A percentile compares a stretch with the other conserved stretches of the same genome.
Conservation (phyloP, 1,140 invertebrate genomes). For the Dysdera silvatica region DNA sequence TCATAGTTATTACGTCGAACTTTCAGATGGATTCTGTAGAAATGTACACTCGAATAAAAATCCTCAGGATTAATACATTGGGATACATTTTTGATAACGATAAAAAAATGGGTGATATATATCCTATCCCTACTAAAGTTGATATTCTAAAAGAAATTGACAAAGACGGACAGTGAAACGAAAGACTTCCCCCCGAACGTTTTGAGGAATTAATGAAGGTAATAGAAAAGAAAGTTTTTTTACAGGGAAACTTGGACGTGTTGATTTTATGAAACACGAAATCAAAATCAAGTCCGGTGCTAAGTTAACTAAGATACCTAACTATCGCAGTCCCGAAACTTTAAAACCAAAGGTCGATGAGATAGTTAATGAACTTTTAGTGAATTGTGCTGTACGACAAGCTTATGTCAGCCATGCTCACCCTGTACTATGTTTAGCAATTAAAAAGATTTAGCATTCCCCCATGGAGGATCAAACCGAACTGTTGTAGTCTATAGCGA, state of each 20-base stretch:
- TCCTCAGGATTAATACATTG: background rate
- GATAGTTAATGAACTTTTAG: background rate
- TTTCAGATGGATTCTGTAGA: background rate
- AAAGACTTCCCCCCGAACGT: background rate
- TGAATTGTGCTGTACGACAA: background rate
- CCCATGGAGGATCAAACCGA: too few species aligned
- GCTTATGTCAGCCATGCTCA: background rate
- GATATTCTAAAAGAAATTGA: background rate
- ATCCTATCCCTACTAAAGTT: background rate
- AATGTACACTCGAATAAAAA: slow-evolving; percentile 2
- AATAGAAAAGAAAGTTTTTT: background rate
- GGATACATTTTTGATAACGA: background rate
- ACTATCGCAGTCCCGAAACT: background rate
- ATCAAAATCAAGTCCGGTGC: too few species aligned
- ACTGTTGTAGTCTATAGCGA: too few species aligned
- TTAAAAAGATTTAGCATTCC: slow-evolving; percentile 2
- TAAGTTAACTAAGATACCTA: too few species aligned
- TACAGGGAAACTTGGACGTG: too few species aligned
- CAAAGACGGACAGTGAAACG: background rate
- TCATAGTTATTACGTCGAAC: background rate
- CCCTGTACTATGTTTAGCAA: slow-evolving; percentile 1
- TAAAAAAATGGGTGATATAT: background rate
- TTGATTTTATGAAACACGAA: too few species aligned
- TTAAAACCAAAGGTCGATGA: background rate
- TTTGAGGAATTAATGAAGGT: background rate